Base-by-base conservation (phyloP, 92 coral and sea anemone genomes). In the Umimayanthus kanabou region DNA sequence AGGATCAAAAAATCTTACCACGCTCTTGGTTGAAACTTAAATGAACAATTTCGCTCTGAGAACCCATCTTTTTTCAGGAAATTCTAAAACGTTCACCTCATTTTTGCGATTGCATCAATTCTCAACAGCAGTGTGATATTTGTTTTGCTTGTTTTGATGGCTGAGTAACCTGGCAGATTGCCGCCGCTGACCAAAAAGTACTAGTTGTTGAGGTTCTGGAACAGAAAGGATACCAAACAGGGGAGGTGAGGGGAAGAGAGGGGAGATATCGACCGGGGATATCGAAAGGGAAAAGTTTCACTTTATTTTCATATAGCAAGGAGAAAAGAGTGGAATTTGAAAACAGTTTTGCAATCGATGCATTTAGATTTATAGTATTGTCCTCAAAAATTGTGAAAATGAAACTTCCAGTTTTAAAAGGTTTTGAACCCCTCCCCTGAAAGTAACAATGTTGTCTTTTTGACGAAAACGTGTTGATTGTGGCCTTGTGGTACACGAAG, bases 1-100 rank as follows among this genome's bases (percentile, higher is more conserved):
- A 26, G 11, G 7, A 26, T 43, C 71, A 26, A 9, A 26, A 20
- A 42, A 5, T 40, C 91, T 49, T 90, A 95, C 99, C 98, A 76
- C 95, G 98, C 81, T 97, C 99, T 84, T 97, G 99, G 83, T 97
- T 97, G 88, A 97, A 93, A 67, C 92, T 91, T 58, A 97, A 89
- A 71, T 96, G 96, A 5, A 94, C 89, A 49, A 97, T 92, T 58
- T 90, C 95, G 66, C 86, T 92, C 91, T 89, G 91, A 89, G 90
- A 89, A 65, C 73, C 85, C 57, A 57, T 88, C 45, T 26, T 66
- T n/a, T 86, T 58, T 73, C 65, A 49, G 45, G 73, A 29, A 57
- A 77, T 49, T 72, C 33, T 82, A 6, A 47, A 76, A 49, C 14
- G 69, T 39, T 53, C 50, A 30, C 73, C 58, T 84, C 75, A 39